Percentiles rank a stretch among this genome's conserved stretches.
phyloP scores from a whole-genome alignment of 1,140 invertebrate species.

The Temnothorax curvispinosus region DNA sequence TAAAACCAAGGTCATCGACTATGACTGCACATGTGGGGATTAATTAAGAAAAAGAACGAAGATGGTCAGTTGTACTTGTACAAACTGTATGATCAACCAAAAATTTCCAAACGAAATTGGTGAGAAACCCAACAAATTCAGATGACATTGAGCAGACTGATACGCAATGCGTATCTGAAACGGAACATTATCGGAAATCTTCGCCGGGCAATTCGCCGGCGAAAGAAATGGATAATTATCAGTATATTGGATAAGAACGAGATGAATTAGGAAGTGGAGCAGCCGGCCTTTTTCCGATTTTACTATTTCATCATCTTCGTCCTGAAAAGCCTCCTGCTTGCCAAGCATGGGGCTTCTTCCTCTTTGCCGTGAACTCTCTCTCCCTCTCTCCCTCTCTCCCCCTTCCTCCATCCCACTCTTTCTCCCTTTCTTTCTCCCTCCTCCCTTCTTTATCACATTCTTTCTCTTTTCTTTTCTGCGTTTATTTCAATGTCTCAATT shows the following conservation, averaged over 20 bases:
- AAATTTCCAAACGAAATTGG: neutral
- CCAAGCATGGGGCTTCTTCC: neutral
- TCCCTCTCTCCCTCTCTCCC: neutral
- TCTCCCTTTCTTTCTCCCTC: neutral
- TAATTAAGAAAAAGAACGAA: neutral
- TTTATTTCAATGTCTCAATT: neutral
- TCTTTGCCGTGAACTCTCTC: slow-evolving; percentile 1
- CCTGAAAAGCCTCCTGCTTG: slow-evolving; percentile 29
- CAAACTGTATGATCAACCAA: neutral
- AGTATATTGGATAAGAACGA: neutral
- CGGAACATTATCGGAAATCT: neutral
- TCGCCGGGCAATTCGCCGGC: neutral
- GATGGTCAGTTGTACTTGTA: neutral
- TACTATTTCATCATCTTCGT: slow-evolving; percentile 60
- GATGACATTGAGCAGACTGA: neutral
- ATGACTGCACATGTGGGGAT: neutral
- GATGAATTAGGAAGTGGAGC: neutral
- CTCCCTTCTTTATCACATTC: neutral
- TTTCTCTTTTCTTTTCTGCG: neutral
- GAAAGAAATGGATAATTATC: neutral
- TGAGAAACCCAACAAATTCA: neutral
- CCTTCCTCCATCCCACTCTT: neutral
- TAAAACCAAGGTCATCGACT: neutral
- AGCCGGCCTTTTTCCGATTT: slow-evolving; percentile 2
- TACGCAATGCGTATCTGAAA: neutral